Evolutionary conservation across 2,113 vertebrate genomes (phyloP).

Genomic region (Phycodurus eques): DNA sequence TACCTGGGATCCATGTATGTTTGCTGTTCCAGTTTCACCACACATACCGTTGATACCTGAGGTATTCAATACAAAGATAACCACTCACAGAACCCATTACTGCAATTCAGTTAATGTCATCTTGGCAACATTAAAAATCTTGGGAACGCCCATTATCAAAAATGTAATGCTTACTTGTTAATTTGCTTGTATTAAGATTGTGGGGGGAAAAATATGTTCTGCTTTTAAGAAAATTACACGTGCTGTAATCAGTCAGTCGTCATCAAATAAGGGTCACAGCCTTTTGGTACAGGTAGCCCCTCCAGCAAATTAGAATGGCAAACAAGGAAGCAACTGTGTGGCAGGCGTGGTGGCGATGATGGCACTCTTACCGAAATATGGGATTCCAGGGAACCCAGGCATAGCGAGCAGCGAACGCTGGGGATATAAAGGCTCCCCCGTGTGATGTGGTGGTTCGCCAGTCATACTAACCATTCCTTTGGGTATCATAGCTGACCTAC

Average conservation of each 20-base stretch:
- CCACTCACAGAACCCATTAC: background rate
- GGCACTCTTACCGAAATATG: constrained; percentile 87
- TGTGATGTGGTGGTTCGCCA: constrained; percentile 91
- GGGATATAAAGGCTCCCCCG: constrained; percentile 83
- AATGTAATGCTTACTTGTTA: background rate
- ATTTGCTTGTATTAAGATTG: background rate
- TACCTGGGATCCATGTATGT: constrained; percentile 89
- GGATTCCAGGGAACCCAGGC: constrained; percentile 85
- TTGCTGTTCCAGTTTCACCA: constrained; percentile 79
- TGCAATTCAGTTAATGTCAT: background rate
- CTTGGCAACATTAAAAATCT: constrained; percentile 2
- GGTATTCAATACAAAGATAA: constrained; percentile 41
- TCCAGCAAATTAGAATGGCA: constrained; percentile 74
- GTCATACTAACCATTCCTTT: constrained; percentile 93
- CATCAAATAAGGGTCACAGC: constrained; percentile 42
- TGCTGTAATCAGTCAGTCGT: constrained; percentile 3
- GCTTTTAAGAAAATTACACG: background rate
- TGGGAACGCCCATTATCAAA: background rate
- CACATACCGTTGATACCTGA: constrained; percentile 81
- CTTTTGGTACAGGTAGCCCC: constrained; percentile 76
- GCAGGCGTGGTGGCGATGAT: constrained; percentile 54
- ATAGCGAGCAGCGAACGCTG: constrained; percentile 86
- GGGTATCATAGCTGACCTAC: constrained; percentile 86
- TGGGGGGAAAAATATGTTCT: background rate
- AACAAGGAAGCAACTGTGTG: constrained; percentile 77